These are phyloP conservation scores for Sepioteuthis lessoniana DNA, from an alignment of 2,888 invertebrate species.

Conservation along the genomic window DNA sequence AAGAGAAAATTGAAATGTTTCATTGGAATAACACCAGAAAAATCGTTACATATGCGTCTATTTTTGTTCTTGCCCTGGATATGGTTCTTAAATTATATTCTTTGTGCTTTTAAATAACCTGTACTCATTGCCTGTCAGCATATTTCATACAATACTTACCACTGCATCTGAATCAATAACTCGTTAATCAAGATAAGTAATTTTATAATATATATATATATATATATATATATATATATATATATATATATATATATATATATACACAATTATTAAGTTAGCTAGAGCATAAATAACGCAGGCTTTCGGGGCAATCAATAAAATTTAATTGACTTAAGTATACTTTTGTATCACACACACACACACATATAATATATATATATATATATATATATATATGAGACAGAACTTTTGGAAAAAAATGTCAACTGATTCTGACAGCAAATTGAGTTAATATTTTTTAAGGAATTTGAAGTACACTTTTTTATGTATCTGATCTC, in stretches of 20 bases:
- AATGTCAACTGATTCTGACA: no score
- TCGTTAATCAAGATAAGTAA: background rate
- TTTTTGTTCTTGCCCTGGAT: no score
- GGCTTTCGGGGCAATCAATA: background rate
- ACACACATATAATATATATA: background rate
- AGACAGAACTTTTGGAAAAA: no score
- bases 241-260: background rate
- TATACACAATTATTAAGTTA: background rate
- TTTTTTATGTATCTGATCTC: no score
- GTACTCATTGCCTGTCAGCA: background rate
- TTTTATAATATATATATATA: background rate
- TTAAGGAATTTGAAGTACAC: no score
- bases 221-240: background rate
- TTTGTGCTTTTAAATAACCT: background rate
- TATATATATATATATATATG: background rate
- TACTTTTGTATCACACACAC: background rate
- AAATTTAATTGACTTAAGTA: background rate
- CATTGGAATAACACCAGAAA: no score
- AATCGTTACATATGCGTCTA: background rate
- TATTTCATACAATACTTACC: background rate
- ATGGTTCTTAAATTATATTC: background rate
- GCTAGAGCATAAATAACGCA: background rate
- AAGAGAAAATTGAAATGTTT: no score
- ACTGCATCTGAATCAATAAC: background rate
- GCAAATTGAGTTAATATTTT: no score